A percentile compares a stretch with the other conserved stretches of the same genome.
Evolutionary conservation across 1,140 invertebrate genomes (phyloP).

Genomic region (Lordiphosa clarofinis): DNA sequence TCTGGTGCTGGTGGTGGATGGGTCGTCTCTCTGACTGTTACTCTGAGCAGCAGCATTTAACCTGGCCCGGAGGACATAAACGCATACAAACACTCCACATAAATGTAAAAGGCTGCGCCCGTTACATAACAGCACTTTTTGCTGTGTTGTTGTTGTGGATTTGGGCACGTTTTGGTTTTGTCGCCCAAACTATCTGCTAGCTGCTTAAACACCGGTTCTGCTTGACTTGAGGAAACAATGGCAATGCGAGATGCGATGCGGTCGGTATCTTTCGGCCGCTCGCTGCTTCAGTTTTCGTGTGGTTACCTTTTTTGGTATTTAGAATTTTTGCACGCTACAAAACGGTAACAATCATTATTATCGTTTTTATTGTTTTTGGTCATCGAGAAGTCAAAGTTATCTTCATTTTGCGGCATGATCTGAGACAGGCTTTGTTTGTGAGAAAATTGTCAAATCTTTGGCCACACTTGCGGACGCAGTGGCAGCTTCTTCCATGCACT

Average conservation of each 20-base stretch:
- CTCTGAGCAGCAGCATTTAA: conserved; percentile 27
- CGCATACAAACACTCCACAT: conserved; percentile 25
- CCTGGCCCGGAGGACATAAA: conserved; percentile 24
- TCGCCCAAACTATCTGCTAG: conserved; percentile 12
- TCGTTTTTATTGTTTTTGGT: conserved; percentile 45
- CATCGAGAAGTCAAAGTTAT: conserved; percentile 47
- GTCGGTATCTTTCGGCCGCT: conserved; percentile 9
- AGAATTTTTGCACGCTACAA: conserved; percentile 53
- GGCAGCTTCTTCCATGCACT: conserved; percentile 2
- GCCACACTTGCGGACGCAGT: conserved; percentile 3
- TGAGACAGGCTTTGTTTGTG: conserved; percentile 18
- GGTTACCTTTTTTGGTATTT: conserved; percentile 53
- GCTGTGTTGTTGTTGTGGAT: conserved; percentile 36
- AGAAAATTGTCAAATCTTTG: conserved; percentile 14
- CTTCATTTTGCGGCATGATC: conserved; percentile 34
- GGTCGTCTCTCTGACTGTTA: conserved; percentile 4
- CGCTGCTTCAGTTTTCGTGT: conserved; percentile 50
- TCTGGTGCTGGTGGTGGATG: conserved; percentile 1
- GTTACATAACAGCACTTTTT: conserved; percentile 65
- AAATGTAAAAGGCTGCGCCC: conserved; percentile 60
- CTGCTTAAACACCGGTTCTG: conserved; percentile 12
- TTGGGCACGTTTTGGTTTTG: conserved; percentile 18
- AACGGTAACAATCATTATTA: conserved; percentile 57
- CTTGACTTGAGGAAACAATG: conserved; percentile 12
- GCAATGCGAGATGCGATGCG: background rate